These are phyloP conservation scores for Palythoa heliodiscus DNA, from an alignment of 92 coral and sea anemone species.

Conservation along the genomic window DNA sequence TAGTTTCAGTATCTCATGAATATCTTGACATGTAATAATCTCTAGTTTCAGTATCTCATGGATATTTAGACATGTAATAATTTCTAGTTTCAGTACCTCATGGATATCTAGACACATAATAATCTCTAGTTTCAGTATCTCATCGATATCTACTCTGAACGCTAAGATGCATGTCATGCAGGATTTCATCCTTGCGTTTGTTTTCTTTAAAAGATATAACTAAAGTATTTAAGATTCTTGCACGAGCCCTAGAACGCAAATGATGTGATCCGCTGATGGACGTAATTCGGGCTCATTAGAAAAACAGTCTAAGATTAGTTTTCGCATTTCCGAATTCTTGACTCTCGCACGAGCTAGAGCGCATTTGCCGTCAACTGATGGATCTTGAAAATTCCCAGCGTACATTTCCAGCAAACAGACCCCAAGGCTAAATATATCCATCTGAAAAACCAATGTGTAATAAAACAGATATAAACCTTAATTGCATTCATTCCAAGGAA, in stretches of 20 bases:
- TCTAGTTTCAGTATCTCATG: too few relatives aligned
- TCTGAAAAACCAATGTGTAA: constrained; percentile 8
- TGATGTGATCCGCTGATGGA: constrained; percentile 7
- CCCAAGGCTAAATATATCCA: constrained; percentile 29
- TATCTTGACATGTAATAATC: too few relatives aligned
- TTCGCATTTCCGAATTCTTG: neutral
- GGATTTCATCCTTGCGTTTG: too few relatives aligned
- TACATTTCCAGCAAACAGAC: constrained; percentile 35
- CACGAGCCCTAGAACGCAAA: neutral
- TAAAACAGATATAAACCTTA: neutral
- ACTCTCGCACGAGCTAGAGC: neutral
- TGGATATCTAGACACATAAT: too few relatives aligned
- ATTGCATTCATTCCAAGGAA: too few relatives aligned
- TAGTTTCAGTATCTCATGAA: too few relatives aligned
- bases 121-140: too few relatives aligned
- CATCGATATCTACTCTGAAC: too few relatives aligned
- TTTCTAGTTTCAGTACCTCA: too few relatives aligned
- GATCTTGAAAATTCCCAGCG: constrained; percentile 20
- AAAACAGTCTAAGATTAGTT: neutral
- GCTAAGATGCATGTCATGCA: too few relatives aligned
- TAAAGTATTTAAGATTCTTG: neutral
- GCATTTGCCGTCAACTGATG: neutral
- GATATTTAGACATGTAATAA: too few relatives aligned
- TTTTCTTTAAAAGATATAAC: too few relatives aligned
- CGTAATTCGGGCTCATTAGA: neutral